Evolutionary conservation across 2,113 vertebrate species (phyloP).

Genomic region (Gymnorhina tibicen): DNA sequence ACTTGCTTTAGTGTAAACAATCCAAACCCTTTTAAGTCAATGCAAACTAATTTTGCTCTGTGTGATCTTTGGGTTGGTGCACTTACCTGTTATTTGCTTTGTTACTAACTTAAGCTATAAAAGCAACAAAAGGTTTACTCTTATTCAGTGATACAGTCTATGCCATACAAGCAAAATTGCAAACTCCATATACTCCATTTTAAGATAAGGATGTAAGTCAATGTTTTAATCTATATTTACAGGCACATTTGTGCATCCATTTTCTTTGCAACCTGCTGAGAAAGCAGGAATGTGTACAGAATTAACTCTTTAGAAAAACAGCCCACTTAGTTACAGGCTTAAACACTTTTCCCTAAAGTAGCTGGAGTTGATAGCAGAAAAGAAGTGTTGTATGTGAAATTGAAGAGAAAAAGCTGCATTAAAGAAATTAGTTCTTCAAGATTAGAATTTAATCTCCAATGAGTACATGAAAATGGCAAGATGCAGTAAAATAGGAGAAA

Average conservation of each 20-base stretch:
- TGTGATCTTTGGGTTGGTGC: neutral
- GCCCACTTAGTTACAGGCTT: neutral
- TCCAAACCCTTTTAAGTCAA: neutral
- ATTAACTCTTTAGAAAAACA: neutral
- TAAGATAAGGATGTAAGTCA: neutral
- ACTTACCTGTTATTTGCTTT: neutral
- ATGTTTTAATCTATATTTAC: neutral
- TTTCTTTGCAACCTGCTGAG: neutral
- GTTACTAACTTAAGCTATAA: neutral
- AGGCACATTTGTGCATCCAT: neutral
- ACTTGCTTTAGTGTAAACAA: neutral
- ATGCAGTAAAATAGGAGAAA: neutral
- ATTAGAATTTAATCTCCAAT: neutral
- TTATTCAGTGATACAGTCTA: neutral
- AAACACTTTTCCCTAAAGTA: neutral
- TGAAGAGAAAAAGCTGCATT: neutral
- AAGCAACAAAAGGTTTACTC: neutral
- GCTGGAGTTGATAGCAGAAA: neutral
- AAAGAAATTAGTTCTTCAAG: neutral
- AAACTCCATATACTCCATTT: neutral
- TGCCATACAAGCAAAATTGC: neutral
- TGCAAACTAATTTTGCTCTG: neutral
- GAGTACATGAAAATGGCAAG: neutral
- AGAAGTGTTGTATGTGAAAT: neutral
- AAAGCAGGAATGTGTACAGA: neutral